phyloP scores from a whole-genome alignment of 2,797 vertebrate species.

The Erpetoichthys calabaricus region DNA sequence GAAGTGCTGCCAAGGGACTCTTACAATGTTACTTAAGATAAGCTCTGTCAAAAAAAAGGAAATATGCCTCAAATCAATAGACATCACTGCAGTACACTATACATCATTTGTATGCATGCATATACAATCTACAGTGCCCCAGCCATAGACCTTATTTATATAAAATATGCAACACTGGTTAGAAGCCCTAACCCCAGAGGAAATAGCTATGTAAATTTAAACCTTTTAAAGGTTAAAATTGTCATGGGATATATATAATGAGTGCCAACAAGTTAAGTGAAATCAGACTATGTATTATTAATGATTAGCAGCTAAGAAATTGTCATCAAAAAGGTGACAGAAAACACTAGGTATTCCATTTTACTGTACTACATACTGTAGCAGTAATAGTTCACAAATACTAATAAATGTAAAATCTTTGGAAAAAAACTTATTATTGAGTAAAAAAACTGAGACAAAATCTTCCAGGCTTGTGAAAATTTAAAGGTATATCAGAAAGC shows the following conservation, averaged over 20 bases:
- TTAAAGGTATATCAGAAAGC: too few relatives aligned
- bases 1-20: background rate
- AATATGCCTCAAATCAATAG: constrained; percentile 1
- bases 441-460: too few relatives aligned
- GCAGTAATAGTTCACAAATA: too few relatives aligned
- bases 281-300: constrained; percentile 6
- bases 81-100: background rate
- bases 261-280: constrained; percentile 7
- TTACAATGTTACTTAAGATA: background rate
- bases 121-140: constrained; percentile 5
- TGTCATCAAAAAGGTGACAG: background rate
- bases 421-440: too few relatives aligned
- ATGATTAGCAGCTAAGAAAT: constrained; percentile 2
- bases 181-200: constrained; percentile 1
- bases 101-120: background rate
- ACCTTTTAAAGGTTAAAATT: constrained; percentile 7
- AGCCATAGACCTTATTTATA: constrained; percentile 4
- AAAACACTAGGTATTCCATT: too few relatives aligned
- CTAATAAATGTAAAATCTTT: too few relatives aligned
- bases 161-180: constrained; percentile 5
- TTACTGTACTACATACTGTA: too few relatives aligned
- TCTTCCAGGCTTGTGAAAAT: too few relatives aligned
- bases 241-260: constrained; percentile 5
- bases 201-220: constrained; percentile 7
- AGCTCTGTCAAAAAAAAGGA: background rate